Conservation (phyloP, 2,888 invertebrate genomes). For the Archaeoteleia sp. region DNA sequence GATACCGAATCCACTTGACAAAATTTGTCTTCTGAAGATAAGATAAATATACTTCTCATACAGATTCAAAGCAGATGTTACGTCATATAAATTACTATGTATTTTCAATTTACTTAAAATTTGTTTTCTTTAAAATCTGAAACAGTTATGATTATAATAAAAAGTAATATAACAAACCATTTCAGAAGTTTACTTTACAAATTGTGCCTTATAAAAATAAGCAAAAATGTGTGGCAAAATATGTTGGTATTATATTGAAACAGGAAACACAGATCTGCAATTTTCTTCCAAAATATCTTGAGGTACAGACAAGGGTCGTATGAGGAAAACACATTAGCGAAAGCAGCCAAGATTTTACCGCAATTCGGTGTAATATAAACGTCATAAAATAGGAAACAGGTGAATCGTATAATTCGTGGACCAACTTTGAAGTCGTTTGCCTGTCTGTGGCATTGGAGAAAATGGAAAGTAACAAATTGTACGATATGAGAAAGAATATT, state of each 20-base stretch:
- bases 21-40: no score
- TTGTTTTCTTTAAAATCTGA: no score
- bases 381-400: constrained; percentile 75
- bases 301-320: constrained; percentile 45
- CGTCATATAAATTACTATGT: no score
- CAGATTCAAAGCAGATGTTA: no score
- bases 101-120: no score
- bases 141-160: no score
- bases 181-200: no score
- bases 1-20: no score
- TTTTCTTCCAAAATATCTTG: constrained; percentile 33
- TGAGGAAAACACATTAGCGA: constrained; percentile 48
- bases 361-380: constrained; percentile 72
- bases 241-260: constrained; percentile 23
- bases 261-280: constrained; percentile 41
- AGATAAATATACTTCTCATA: no score
- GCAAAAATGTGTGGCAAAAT: constrained; percentile 16
- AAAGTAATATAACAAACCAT: no score
- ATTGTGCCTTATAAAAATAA: constrained; percentile 33
- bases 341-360: constrained; percentile 65
- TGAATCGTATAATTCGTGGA: constrained; percentile 74
- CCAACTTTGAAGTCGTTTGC: constrained; percentile 68
- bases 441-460: constrained; percentile 44
- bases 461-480: constrained; percentile 57
- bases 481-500: constrained; percentile 55